phyloP scores from a whole-genome alignment of 2,888 invertebrate species.

The Drosophila silvestris region DNA sequence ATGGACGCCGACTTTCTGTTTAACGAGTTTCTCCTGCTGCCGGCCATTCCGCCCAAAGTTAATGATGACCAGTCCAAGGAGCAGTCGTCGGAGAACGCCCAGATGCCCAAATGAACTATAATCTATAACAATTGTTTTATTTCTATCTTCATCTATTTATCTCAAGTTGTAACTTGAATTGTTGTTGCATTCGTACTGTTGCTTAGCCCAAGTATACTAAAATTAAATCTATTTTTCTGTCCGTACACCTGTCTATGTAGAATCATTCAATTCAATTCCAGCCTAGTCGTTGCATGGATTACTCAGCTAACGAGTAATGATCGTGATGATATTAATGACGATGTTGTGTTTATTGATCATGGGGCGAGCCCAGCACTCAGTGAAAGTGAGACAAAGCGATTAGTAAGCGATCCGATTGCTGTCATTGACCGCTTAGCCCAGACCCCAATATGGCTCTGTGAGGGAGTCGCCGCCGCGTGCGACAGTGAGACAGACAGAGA shows the following conservation, averaged over 20 bases:
- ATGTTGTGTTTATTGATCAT: not conserved
- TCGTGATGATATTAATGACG: conserved; percentile 2
- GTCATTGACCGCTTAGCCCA: conserved; percentile 47
- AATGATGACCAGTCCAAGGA: conserved; percentile 26
- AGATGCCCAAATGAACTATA: conserved; percentile 12
- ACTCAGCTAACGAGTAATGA: not conserved
- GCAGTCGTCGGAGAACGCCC: conserved; percentile 2
- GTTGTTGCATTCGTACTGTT: conserved; percentile 48
- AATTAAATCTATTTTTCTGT: conserved; percentile 66
- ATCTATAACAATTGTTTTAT: not conserved
- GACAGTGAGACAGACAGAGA: not conserved
- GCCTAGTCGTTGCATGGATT: not conserved
- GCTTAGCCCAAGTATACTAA: conserved; percentile 27
- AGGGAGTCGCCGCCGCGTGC: conserved; percentile 2
- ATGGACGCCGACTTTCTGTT: conserved; percentile 83
- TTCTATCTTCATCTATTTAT: conserved; percentile 3
- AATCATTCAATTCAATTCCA: not conserved
- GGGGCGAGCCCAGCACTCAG: conserved; percentile 11
- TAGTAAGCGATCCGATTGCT: conserved; percentile 8
- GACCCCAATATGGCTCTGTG: conserved; percentile 25
- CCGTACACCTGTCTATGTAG: conserved; percentile 10
- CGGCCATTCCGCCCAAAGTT: conserved; percentile 59
- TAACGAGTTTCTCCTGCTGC: conserved; percentile 82
- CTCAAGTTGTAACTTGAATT: conserved; percentile 33
- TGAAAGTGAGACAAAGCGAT: conserved; percentile 50